phyloP scores from a whole-genome alignment of 92 coral and sea anemone species.

The Parazoanthus darwini region DNA sequence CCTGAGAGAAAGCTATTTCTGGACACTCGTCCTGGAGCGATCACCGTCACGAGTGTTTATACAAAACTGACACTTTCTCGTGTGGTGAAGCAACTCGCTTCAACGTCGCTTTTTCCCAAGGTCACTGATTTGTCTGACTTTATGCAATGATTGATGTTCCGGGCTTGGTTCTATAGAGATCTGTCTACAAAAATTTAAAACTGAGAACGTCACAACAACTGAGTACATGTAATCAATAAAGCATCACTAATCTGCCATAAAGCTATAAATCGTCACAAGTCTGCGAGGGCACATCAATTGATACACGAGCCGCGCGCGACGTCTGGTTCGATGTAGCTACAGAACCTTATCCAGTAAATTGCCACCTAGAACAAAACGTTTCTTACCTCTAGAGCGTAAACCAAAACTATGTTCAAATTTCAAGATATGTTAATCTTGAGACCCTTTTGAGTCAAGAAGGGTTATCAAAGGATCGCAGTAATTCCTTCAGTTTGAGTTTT shows the following conservation, averaged over 20 bases:
- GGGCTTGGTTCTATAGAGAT: not conserved
- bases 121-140: not conserved
- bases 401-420: not conserved
- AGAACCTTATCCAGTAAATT: not conserved
- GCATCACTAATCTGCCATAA: not conserved
- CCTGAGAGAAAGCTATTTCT: conserved; percentile 12
- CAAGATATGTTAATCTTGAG: not conserved
- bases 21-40: conserved; percentile 5
- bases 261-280: not conserved
- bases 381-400: not conserved
- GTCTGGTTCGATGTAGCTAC: too few species aligned
- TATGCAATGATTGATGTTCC: not conserved
- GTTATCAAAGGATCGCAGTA: conserved; percentile 3
- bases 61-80: conserved; percentile 14
- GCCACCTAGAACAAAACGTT: not conserved
- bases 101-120: conserved; percentile 12
- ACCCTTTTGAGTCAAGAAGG: conserved; percentile 5
- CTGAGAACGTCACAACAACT: not conserved
- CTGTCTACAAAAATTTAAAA: not conserved
- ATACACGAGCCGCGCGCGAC: not conserved
- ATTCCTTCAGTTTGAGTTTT: not conserved
- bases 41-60: not conserved
- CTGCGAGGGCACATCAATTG: not conserved
- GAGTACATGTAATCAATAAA: not conserved
- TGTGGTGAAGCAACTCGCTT: not conserved